These are phyloP conservation scores for Margaritifera margaritifera DNA, from an alignment of 2,888 invertebrate species.

Conservation along the genomic window DNA sequence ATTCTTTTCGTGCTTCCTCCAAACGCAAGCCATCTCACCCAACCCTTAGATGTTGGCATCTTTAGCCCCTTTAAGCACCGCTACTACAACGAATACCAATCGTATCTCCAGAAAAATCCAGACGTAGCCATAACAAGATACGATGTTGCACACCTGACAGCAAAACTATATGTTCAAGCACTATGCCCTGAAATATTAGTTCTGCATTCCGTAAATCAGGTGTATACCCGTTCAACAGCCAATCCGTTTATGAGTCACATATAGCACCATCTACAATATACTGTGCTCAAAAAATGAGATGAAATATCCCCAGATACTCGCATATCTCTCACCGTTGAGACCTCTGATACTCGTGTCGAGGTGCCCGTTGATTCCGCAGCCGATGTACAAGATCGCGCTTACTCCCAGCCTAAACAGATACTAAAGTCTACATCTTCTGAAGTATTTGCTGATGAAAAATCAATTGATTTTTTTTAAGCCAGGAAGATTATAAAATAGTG, in stretches of 20 bases:
- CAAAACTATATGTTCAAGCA: conserved; percentile 21
- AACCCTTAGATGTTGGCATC: conserved; percentile 23
- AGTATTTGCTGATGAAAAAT: no score
- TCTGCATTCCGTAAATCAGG: conserved; percentile 19
- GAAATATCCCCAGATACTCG: background rate
- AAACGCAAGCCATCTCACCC: conserved; percentile 19
- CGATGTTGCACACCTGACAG: conserved; percentile 18
- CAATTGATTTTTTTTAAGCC: conserved; percentile 8
- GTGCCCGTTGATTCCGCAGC: background rate
- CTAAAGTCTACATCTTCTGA: background rate
- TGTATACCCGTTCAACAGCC: conserved; percentile 16
- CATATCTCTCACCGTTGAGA: background rate
- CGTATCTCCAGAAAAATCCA: conserved; percentile 18
- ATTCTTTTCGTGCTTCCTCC: conserved; percentile 24
- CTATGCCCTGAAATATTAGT: conserved; percentile 11
- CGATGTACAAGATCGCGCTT: background rate
- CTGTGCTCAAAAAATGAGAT: background rate
- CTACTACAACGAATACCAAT: conserved; percentile 20
- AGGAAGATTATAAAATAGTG: conserved; percentile 10
- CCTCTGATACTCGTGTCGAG: no score
- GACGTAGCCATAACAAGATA: conserved; percentile 18
- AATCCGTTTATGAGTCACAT: conserved; percentile 6
- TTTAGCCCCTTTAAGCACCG: conserved; percentile 20
- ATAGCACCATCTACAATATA: conserved; percentile 20
- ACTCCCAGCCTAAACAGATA: background rate